These are phyloP conservation scores for Galeopterus variegatus DNA, from an alignment of 2,113 vertebrate species.

Conservation along the genomic window DNA sequence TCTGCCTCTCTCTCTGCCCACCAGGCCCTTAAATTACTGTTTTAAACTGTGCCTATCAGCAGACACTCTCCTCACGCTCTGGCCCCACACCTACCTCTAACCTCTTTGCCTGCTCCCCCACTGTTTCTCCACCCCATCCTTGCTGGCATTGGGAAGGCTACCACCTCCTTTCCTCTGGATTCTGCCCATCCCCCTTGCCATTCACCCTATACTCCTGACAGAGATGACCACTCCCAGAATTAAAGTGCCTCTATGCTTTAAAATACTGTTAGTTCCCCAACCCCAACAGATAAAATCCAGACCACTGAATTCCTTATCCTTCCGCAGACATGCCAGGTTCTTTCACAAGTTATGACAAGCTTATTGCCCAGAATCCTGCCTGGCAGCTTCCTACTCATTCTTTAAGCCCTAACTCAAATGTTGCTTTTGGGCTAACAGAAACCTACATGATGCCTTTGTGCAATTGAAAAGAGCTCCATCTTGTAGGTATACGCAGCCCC, in stretches of 20 bases:
- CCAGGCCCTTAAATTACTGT: background rate
- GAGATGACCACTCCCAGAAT: background rate
- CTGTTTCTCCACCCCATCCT: background rate
- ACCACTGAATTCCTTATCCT: background rate
- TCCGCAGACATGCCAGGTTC: background rate
- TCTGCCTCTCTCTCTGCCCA: background rate
- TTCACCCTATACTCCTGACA: background rate
- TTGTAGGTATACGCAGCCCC: background rate
- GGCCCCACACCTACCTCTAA: background rate
- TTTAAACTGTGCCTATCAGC: background rate
- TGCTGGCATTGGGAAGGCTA: background rate
- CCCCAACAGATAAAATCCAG: background rate
- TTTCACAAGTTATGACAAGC: background rate
- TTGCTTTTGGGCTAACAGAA: background rate
- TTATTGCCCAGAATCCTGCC: background rate
- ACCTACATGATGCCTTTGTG: background rate
- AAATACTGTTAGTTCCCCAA: background rate
- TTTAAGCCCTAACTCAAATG: background rate
- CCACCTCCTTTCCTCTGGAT: background rate
- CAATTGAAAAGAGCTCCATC: background rate
- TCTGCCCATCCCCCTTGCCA: background rate
- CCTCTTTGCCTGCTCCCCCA: background rate
- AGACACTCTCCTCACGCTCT: background rate
- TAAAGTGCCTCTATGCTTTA: background rate
- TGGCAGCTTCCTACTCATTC: background rate